phyloP scores from a whole-genome alignment of 2,797 vertebrate species.

The Thaleichthys pacificus region DNA sequence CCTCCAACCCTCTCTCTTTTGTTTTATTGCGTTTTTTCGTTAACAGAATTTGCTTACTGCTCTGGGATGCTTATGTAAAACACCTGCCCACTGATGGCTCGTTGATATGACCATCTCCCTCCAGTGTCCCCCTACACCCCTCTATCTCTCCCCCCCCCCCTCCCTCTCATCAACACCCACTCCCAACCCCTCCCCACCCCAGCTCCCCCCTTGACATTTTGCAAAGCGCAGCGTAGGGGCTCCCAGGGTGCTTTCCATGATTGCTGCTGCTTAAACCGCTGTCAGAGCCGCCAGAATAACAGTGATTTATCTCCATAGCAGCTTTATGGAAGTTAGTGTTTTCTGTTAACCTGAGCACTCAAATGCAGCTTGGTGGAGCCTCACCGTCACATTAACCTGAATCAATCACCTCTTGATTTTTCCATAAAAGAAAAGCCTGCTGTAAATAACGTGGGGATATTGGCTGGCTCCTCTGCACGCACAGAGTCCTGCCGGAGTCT shows the following conservation, averaged over 20 bases:
- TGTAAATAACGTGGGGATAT: conserved; percentile 75
- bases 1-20: conserved; percentile 89
- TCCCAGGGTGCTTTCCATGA: conserved; percentile 89
- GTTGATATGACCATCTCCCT: conserved; percentile 87
- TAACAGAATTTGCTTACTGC: conserved; percentile 98
- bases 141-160: conserved; percentile 23
- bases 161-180: conserved; percentile 39
- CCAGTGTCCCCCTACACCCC: conserved; percentile 44
- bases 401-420: conserved; percentile 84
- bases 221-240: conserved; percentile 87
- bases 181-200: conserved; percentile 43
- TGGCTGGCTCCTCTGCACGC: conserved; percentile 52
- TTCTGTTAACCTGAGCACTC: conserved; percentile 81
- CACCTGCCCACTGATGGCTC: conserved; percentile 80
- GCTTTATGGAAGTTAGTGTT: conserved; percentile 81
- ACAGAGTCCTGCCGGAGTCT: conserved; percentile 52
- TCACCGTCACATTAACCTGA: conserved; percentile 80
- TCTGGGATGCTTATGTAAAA: conserved; percentile 95
- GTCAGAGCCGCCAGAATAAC: conserved; percentile 94
- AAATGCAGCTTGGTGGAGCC: conserved; percentile 69
- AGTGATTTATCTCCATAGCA: conserved; percentile 99
- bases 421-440: conserved; percentile 78
- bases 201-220: conserved; percentile 83
- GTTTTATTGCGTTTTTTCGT: conserved; percentile 95
- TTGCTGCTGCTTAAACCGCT: conserved; percentile 97